Base-by-base conservation (phyloP, 1,140 invertebrate species). In the Rhynchophorus ferrugineus region DNA sequence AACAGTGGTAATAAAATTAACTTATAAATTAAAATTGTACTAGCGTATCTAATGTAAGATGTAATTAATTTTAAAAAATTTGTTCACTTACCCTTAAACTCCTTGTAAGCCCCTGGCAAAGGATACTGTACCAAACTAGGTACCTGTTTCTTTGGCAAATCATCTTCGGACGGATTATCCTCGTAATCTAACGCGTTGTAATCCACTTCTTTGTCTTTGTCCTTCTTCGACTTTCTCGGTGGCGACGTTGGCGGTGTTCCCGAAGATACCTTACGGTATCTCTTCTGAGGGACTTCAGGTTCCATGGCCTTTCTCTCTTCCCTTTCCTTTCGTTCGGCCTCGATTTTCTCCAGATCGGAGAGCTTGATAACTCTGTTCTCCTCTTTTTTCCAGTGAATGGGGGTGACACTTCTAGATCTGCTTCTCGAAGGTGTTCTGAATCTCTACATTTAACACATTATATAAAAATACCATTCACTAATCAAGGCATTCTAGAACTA, bases 321-420 rank as follows among this genome's bases (percentile, higher is more conserved):
- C 16, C 73, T 73, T 56, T 79, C 69, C 54, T 78, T 72, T 33
- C 74, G 75, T 61, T 81, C 76, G 49, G 79, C 77, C 67, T 84
- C 83, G 36, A 81, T 72, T 69, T 80, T 78, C 74, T 90, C 84
- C 61, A 86, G 81, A 65, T 91, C 86, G 3, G 85, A 84, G 1
- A 89, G 70, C 64, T 89, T 87, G 22, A 91, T 86, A 35, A 87
- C 85, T 52, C 87, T 75, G 24, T 82, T 78, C 70, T 91, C 87
- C 45, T 87, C 91, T 67, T 89, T 84, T 35, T 83, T 80, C 91
- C 91, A 94, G 71, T 94, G 90, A 8, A 89, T 85, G 7, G 91
- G 91, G 8, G 91, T 95, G 16, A 78, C 78, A 66, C 89, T 93
- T 47, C 88, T 77, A 0, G 86, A 89, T 22, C 87, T 76, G 9